Base-by-base conservation (phyloP, 2,113 vertebrate genomes). In the Grammomys surdaster region DNA sequence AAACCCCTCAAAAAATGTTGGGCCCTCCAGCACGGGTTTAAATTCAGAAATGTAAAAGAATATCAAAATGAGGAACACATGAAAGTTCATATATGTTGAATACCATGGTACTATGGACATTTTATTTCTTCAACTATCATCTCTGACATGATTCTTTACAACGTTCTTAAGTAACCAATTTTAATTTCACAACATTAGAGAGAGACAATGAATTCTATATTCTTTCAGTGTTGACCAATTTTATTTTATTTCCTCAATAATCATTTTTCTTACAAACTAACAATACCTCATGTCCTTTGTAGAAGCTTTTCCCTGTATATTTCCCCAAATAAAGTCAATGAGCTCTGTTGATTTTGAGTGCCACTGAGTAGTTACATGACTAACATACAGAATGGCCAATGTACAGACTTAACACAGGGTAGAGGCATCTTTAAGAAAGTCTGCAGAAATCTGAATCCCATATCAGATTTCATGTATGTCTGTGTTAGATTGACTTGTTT, bases 61-160 rank as follows among this genome's bases (percentile, higher is more conserved):
- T 48, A 56, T 73, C 17, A 51, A 65, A 56, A 48, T 80, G 13
- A 78, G 26, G 26, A 36, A 31, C 46, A 60, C 11, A 2, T 56
- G 76, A 16, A 76, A 13, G 31, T 94, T 81, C 33, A 56, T 82
- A 19, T 81, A 54, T 73, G 17, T 60, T 88, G 28, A 75, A 60
- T 78, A 69, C 20, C 26, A 56, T 36, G 3, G 6, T 67, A 60
- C 4, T 46, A 70, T 48, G 6, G 6, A 76, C 4, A 87, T 20
- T 81, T 89, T 78, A 22, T 31, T 67, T 85, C 12, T 73, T 91
- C 26, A 85, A 85, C 51, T 89, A 46, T 89, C 20, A 56, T 46
- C 7, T 77, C 14, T 86, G 31, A 2, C 43, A 76, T 40, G 46
- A 75, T 22, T 24, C 7, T 3, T 72, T 63, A 63, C 0, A 22